These are phyloP conservation scores for Ceratina australensis DNA, from an alignment of 1,140 invertebrate genomes.

Conservation along the genomic window DNA sequence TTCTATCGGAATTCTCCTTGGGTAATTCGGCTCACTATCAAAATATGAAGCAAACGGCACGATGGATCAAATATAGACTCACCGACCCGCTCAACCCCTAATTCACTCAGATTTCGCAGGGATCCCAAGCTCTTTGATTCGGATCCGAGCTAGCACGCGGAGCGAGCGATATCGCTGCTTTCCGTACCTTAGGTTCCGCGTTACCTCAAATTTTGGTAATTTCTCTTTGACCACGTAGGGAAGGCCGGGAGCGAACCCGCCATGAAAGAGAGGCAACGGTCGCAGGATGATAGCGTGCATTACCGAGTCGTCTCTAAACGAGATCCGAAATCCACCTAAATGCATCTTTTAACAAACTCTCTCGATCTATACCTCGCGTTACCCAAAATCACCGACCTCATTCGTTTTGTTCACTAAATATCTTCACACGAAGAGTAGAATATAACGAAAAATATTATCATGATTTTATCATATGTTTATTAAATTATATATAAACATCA, in stretches of 20 bases:
- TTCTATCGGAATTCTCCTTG: no score
- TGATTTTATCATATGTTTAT: no score
- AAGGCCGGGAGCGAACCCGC: background rate
- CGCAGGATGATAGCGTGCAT: background rate
- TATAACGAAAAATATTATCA: no score
- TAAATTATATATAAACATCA: no score
- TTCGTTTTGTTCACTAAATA: background rate
- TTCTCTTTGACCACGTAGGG: constrained; percentile 35
- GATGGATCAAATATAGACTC: background rate
- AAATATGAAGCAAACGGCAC: background rate
- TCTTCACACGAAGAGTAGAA: no score
- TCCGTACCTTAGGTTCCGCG: background rate
- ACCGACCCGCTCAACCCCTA: background rate
- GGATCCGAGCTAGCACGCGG: background rate
- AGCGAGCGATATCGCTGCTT: background rate
- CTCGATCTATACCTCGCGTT: no score
- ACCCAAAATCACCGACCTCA: background rate
- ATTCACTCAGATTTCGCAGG: background rate
- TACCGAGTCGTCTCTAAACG: background rate
- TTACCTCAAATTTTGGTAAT: constrained; percentile 32
- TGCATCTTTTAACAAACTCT: background rate
- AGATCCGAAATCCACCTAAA: background rate
- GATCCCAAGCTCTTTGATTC: background rate
- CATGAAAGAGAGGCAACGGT: constrained; percentile 15
- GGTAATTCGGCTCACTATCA: background rate